Base-by-base conservation (phyloP, 2,113 vertebrate species). In the Macquaria ambigua region DNA sequence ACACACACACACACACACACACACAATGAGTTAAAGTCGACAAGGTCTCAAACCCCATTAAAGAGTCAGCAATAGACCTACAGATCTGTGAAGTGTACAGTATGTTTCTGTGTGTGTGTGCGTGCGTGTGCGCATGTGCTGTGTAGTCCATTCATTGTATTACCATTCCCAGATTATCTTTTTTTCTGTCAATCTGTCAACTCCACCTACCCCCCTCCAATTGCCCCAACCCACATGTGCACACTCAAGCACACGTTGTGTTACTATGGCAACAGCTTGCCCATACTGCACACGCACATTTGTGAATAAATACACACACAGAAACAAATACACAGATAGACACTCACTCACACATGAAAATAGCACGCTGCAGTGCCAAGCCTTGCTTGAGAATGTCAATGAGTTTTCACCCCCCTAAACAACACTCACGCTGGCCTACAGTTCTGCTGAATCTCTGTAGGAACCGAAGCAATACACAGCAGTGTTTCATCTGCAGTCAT, bases 181-280 rank as follows among this genome's bases (percentile, higher is more conserved):
- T 83, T 81, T 88, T 83, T 68, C 66, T 89, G 78, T 76, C 81
- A 86, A 79, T 69, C 79, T 72, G 52, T 74, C 74, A 85, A 72
- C 70, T 21, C 63, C 64, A 43, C 43, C 43, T 18, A 37, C 37
- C 80, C 58, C 21, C n/a, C 39, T 15, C 50, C 48, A 46, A 34
- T 56, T 61, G 46, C 62, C 62, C 41, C 48, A 81, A 52, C 53
- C 72, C 74, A 74, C 76, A 85, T 79, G 74, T 74, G 43, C 72
- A 12, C 18, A 34, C 37, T 48, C 61, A 77, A 67, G 66, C 61
- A 77, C 75, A 50, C 56, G 68, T 8, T 63, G 21, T 0, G 85
- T 93, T 90, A 71, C 93, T 81, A 90, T 75, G 90, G 94, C 72
- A 75, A 94, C 92, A 71, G 58, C 75, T 76, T 77, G 78, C 69